Evolutionary conservation across 1,140 invertebrate genomes (phyloP).

Genomic region (Phocides pigmalion): DNA sequence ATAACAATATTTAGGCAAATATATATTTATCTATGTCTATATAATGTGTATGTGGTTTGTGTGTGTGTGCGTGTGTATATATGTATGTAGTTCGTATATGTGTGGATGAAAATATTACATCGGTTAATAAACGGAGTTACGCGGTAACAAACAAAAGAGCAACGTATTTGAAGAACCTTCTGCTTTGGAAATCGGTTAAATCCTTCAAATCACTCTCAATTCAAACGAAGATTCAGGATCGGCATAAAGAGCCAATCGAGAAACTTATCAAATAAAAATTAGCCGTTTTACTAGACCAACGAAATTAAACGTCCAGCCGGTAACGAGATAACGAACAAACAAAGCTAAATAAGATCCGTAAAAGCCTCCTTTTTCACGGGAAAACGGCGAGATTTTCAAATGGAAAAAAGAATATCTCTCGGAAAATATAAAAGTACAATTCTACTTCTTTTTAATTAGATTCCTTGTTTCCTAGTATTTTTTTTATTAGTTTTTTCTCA

Average conservation of each 20-base stretch:
- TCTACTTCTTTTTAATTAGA: constrained; percentile 48
- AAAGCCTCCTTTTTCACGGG: constrained; percentile 23
- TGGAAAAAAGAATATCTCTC: constrained; percentile 23
- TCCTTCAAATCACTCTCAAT: no score
- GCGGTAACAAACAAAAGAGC: no score
- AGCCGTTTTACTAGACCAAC: constrained; percentile 20
- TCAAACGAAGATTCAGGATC: not conserved
- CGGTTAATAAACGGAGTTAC: no score
- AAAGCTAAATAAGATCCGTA: constrained; percentile 25
- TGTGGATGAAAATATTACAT: no score
- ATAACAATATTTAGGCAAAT: no score
- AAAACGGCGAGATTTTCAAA: constrained; percentile 10
- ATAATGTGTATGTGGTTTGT: no score
- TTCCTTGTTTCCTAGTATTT: constrained; percentile 41
- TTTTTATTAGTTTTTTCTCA: constrained; percentile 42
- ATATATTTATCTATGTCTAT: no score
- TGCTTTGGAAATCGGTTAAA: no score
- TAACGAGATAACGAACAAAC: constrained; percentile 34
- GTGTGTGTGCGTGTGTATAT: no score
- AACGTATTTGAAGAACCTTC: no score
- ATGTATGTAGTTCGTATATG: no score
- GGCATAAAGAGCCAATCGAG: not conserved
- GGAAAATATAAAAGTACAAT: constrained; percentile 38
- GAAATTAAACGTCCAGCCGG: constrained; percentile 27
- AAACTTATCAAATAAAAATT: constrained; percentile 26